These are phyloP conservation scores for Pseudomyrmex flavicornis DNA, from an alignment of 1,140 invertebrate genomes.

Conservation along the genomic window DNA sequence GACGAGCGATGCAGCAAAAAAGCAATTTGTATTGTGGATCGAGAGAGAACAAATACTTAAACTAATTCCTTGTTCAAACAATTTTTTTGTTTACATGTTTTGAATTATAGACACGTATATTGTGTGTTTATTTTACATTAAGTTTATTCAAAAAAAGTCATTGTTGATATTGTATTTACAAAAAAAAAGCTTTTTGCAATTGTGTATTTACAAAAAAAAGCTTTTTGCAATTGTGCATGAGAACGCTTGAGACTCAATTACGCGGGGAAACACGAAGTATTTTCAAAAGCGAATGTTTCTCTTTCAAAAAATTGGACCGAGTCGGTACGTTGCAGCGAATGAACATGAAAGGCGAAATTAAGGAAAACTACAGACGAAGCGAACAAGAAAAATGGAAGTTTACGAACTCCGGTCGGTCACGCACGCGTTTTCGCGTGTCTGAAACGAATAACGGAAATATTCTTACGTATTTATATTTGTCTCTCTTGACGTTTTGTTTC, in stretches of 20 bases:
- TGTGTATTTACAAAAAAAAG: slow-evolving; percentile 12
- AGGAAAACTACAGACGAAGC: slow-evolving; percentile 54
- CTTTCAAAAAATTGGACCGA: slow-evolving; percentile 32
- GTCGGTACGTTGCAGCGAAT: slow-evolving; percentile 13
- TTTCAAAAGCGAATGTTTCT: slow-evolving; percentile 47
- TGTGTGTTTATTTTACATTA: background rate
- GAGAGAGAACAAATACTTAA: background rate
- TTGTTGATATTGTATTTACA: slow-evolving; percentile 17
- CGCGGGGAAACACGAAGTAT: slow-evolving; percentile 8
- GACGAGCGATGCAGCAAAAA: background rate
- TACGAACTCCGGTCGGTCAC: slow-evolving; percentile 34
- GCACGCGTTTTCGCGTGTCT: slow-evolving; percentile 66
- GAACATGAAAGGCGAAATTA: slow-evolving; percentile 65
- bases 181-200: background rate
- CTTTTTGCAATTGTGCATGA: slow-evolving; percentile 2
- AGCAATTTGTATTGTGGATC: slow-evolving; percentile 21
- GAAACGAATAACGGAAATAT: slow-evolving; percentile 59
- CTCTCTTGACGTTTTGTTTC: slow-evolving; percentile 64
- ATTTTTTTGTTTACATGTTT: background rate
- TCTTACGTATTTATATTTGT: slow-evolving; percentile 71
- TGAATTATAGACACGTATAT: background rate
- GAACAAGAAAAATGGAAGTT: slow-evolving; percentile 54
- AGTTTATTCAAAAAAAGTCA: background rate
- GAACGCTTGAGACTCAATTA: slow-evolving; percentile 25
- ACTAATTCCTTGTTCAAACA: too few relatives aligned